Evolutionary conservation across 2,888 invertebrate genomes (phyloP).

Genomic region (Chouioia cunea): DNA sequence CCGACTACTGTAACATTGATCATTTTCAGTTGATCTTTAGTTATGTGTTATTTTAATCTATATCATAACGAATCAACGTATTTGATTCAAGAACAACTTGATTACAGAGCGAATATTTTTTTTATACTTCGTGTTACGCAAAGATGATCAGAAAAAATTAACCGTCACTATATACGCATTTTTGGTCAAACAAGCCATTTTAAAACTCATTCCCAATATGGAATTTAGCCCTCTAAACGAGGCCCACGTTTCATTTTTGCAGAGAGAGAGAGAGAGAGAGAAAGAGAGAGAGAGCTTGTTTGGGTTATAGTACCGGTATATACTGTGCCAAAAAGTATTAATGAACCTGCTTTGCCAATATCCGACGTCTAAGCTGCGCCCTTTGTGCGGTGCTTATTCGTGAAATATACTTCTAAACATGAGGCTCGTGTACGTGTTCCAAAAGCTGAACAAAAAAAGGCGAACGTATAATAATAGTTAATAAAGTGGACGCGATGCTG

Average conservation of each 20-base stretch:
- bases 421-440: slow-evolving; percentile 42
- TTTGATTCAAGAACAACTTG: too few species aligned
- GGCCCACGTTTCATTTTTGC: slow-evolving; percentile 36
- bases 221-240: slow-evolving; percentile 22
- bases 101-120: too few species aligned
- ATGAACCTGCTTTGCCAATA: slow-evolving; percentile 56
- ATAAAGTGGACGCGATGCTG: slow-evolving; percentile 61
- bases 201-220: neutral
- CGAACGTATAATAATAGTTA: slow-evolving; percentile 67
- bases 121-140: too few species aligned
- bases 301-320: slow-evolving; percentile 56
- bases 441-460: slow-evolving; percentile 45
- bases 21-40: too few species aligned
- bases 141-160: slow-evolving; percentile 32
- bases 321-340: slow-evolving; percentile 52
- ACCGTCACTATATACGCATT: slow-evolving; percentile 53
- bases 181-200: slow-evolving; percentile 24
- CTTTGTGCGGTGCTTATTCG: slow-evolving; percentile 41
- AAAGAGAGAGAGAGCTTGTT: slow-evolving; percentile 56
- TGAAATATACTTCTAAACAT: slow-evolving; percentile 66
- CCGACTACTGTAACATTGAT: too few species aligned
- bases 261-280: too few species aligned
- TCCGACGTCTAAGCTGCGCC: slow-evolving; percentile 54
- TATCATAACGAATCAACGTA: too few species aligned
- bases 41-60: too few species aligned